Evolutionary conservation across 1,140 invertebrate genomes (phyloP).

Genomic region (Spodoptera frugiperda): DNA sequence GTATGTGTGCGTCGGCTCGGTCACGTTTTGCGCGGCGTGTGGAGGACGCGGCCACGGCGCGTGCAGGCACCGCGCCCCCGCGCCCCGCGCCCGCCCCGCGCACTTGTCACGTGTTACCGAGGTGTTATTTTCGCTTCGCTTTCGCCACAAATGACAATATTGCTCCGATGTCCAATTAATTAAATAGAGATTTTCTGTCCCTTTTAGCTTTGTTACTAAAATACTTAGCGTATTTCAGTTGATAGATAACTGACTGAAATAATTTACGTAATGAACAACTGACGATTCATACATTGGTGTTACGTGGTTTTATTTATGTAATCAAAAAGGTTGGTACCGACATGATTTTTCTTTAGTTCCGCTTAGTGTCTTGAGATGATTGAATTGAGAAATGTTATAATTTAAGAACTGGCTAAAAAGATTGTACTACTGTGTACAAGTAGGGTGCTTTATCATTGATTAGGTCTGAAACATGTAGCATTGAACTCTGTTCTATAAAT

Average conservation of each 20-base stretch:
- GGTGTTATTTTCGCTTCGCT: slow-evolving; percentile 71
- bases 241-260: neutral
- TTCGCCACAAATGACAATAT: slow-evolving; percentile 61
- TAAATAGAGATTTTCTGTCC: neutral
- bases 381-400: too few species aligned
- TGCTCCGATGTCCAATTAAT: slow-evolving; percentile 21
- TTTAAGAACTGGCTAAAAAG: too few species aligned
- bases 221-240: slow-evolving; percentile 1
- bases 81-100: slow-evolving; percentile 38
- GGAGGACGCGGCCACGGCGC: slow-evolving; percentile 66
- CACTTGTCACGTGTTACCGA: slow-evolving; percentile 67
- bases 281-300: slow-evolving; percentile 10
- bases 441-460: neutral
- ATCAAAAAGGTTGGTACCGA: neutral
- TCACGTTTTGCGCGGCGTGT: slow-evolving; percentile 83
- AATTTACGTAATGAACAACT: slow-evolving; percentile 10
- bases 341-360: neutral
- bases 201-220: neutral
- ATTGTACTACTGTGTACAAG: too few species aligned
- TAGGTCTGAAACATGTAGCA: slow-evolving; percentile 39
- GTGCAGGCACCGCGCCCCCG: slow-evolving; percentile 61
- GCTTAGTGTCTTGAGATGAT: too few species aligned
- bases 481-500: slow-evolving; percentile 41
- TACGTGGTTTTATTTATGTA: slow-evolving; percentile 18
- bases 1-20: slow-evolving; percentile 53